Evolutionary conservation across 2,797 vertebrate genomes (phyloP), one percentile per base, ranked within the genome.

Genomic region (Rhodeus uyekii): DNA sequence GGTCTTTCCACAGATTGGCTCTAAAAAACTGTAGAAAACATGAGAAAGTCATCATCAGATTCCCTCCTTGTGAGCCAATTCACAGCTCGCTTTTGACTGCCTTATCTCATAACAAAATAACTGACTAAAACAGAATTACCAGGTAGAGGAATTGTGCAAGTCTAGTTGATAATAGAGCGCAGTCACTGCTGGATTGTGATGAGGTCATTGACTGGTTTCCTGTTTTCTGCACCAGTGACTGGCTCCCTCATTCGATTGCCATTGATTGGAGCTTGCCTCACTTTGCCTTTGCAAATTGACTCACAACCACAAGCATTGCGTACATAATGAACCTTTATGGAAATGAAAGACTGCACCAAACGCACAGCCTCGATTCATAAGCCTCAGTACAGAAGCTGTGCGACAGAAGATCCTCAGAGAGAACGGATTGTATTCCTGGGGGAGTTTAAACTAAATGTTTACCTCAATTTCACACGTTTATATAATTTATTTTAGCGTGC

Each of bases 251-350:
- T 92, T 90, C 81, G 87, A 87, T 92, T 90, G 78, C 87, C 87
- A 92, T 91, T 83, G 90, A 93, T 93, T 87, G 84, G 80, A 78
- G 73, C 86, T 87, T 81, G 89, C 86, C 84, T 88, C 80, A 76
- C 72, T 55, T 80, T 76, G 44, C 46, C 68, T 50, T 42, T 50
- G 34, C 60, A 60, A 18, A 64, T 61, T 67, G 73, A 67, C 65
- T 80, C 74, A 19, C 42, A 78, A 67, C 29, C 24, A 38, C 61
- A 71, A 50, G 39, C n/a, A 24, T 50, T n/a, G 67, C 63, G 14
- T 27, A 27, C 53, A 29, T 83, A 76, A 85, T 72, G 55, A 85
- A 60, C 58, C 36, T 80, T 83, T 83, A 85, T 85, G 85, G 84
- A 86, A 88, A 85, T 86, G 64, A 85, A 82, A 76, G 61, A 55